Base-by-base conservation (phyloP, 2,797 vertebrate genomes). In the Caiman crocodilus region DNA sequence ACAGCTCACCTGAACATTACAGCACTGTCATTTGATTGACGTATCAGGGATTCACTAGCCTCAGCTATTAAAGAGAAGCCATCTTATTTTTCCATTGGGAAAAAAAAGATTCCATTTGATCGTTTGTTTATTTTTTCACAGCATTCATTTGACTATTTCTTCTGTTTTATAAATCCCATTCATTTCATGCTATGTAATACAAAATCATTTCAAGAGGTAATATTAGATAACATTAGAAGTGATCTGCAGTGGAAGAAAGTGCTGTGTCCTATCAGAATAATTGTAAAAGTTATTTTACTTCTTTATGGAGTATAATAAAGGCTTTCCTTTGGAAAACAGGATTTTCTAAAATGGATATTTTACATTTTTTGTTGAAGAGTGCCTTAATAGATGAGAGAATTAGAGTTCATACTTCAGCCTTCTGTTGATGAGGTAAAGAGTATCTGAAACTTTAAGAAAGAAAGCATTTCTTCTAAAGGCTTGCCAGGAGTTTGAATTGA, bases 401-500 rank as follows among this genome's bases (percentile, higher is more conserved):
- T 79, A 89, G 7, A 93, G 50, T 28, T 84, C 1, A 0, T 50
- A 81, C 42, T 5, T 89, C 55, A 89, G 74, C 50, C 78, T 65
- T 42, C 61, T 84, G 0, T 42, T 83, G 79, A 94, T 55, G 85
- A 84, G 74, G 65, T 55, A 50, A 60, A 92, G 58, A 5, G 6
- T 81, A 92, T 94, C 88, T 91, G 56, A 0, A 57, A 85, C 86
- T 94, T 92, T 77, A 92, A 94, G 61, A 67, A 82, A 71, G 61
- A 79, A 8, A 94, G 63, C 20, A 88, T 94, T 95, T 80, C 86
- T 91, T 67, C 64, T 25, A 87, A 89, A 74, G 86, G 84, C 74
- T 95, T 96, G 87, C 87, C 76, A 92, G 61, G 80, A 75, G 75
- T 89, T 90, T 89, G 82, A 95, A 89, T 93, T 94, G 92, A 95